Base-by-base conservation (phyloP, 92 coral and sea anemone species). In the Epizoanthus scotinus region DNA sequence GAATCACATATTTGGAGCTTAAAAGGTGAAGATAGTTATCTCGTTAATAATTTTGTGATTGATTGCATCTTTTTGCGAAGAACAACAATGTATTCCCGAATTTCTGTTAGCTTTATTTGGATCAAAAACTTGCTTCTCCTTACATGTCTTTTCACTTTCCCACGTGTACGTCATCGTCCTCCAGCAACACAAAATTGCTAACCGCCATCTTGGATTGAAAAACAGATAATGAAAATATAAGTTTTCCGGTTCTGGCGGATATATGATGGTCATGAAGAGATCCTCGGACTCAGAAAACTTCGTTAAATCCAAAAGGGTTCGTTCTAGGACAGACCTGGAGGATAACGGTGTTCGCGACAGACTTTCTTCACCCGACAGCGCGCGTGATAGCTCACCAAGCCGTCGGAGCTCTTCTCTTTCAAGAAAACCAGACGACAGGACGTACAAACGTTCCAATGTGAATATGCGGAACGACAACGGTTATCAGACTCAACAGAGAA, bases 221-320 rank as follows among this genome's bases (percentile, higher is more conserved):
- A 85, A 84, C 78, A 82, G 77, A 83, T 82, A 91, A 83, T 78
- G 87, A 74, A 72, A 83, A 83, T 85, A 87, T 83, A 87, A 71
- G 47, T 84, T 90, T 87, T 88, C 87, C 87, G 89, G 89, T 84
- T 86, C 88, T 87, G 94, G 90, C 84, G 89, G 97, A 87, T 89
- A 80, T 90, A 93, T 90, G 77, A 96, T 96, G 99, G 99, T 96
- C 99, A 96, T 96, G 99, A 96, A 96, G 99, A 96, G 99, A 90
- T 88, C 98, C 68, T 96, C 98, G 90, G 99, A 93, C 85, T 79
- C 97, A 96, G 98, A 96, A 91, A 93, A 92, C 70, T 97, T 90
- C 73, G 86, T 88, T 59, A 93, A 94, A 86, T 80, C 90, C 56
- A 96, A 94, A 87, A 94, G 99, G 71, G 85, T 86, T 96, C 98